Conservation (phyloP, 2,797 vertebrate genomes). For the Silurus aristotelis region DNA sequence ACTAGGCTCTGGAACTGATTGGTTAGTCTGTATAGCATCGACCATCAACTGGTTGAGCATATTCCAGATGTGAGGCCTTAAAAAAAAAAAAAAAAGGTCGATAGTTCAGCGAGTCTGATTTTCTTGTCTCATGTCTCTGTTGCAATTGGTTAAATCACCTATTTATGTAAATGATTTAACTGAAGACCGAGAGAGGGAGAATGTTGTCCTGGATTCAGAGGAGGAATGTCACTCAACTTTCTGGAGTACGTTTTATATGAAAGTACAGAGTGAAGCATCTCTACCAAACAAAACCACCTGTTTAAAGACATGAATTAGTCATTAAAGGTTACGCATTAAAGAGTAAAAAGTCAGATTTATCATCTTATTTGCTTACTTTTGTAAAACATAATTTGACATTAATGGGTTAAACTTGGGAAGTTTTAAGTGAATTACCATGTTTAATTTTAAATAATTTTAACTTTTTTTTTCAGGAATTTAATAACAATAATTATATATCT, state of each 20-base stretch:
- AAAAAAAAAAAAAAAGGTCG: neutral
- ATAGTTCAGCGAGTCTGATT: neutral
- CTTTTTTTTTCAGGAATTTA: neutral
- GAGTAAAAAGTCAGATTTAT: neutral
- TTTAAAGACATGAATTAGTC: neutral
- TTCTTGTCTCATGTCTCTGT: neutral
- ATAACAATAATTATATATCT: neutral
- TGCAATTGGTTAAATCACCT: neutral
- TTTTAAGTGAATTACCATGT: neutral
- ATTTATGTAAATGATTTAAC: neutral
- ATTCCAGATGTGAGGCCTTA: neutral
- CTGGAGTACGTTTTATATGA: neutral
- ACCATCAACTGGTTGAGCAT: neutral
- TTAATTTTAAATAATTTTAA: too few species aligned
- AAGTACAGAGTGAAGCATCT: neutral
- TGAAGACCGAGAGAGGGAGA: neutral
- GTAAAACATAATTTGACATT: neutral
- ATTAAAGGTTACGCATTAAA: neutral
- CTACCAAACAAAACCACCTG: neutral
- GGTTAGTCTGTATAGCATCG: neutral
- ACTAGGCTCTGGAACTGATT: neutral
- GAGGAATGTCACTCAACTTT: neutral
- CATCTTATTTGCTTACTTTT: neutral
- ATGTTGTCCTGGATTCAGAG: neutral
- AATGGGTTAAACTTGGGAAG: too few species aligned